Evolutionary conservation across 2,888 invertebrate genomes (phyloP).

Genomic region (Nomada lathburiana): DNA sequence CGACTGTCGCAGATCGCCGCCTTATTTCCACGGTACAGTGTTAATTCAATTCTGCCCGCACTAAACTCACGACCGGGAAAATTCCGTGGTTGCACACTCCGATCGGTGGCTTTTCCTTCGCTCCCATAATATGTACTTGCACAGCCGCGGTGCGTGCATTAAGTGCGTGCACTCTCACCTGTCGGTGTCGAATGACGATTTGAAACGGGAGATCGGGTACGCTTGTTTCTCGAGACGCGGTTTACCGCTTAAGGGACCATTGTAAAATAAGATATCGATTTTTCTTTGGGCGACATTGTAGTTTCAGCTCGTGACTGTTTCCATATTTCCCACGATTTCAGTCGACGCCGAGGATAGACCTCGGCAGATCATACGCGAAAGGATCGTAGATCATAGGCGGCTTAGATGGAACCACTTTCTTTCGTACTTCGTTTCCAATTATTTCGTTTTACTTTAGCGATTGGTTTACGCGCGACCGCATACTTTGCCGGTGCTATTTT

Average conservation of each 20-base stretch:
- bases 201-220: constrained; percentile 54
- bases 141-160: constrained; percentile 7
- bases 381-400: background rate
- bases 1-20: background rate
- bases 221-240: constrained; percentile 49
- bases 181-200: constrained; percentile 55
- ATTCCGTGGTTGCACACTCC: constrained; percentile 13
- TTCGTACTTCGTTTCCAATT: background rate
- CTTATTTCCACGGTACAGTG: constrained; percentile 10
- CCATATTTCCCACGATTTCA: constrained; percentile 48
- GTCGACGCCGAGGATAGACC: background rate
- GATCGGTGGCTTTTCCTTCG: constrained; percentile 41
- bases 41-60: constrained; percentile 36
- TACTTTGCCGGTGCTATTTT: background rate
- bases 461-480: background rate
- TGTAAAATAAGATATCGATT: constrained; percentile 41
- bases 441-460: constrained; percentile 3
- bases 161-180: constrained; percentile 59
- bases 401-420: background rate
- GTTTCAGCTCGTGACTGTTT: constrained; percentile 14
- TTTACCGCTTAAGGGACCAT: constrained; percentile 59
- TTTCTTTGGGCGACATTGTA: constrained; percentile 27
- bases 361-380: background rate
- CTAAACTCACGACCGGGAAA: constrained; percentile 13
- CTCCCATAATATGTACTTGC: constrained; percentile 32